phyloP scores from a whole-genome alignment of 1,140 invertebrate species.

The Leptonema lineaticorne region DNA sequence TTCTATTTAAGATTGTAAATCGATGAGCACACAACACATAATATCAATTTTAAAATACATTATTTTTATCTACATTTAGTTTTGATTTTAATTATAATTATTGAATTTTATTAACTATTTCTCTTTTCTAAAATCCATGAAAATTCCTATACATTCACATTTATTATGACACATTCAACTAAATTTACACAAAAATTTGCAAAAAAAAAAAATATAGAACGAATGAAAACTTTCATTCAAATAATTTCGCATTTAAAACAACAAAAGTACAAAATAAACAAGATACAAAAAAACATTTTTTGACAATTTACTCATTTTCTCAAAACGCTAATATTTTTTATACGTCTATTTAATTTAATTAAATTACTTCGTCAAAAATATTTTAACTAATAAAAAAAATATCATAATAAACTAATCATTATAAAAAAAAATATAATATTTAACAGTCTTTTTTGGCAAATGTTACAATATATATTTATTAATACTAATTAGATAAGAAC shows the following conservation, averaged over 20 bases:
- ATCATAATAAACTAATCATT: no score
- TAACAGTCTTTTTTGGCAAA: constrained; percentile 41
- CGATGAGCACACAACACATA: no score
- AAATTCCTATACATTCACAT: neutral
- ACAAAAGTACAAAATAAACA: neutral
- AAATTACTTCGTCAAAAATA: constrained; percentile 15
- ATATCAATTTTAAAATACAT: no score
- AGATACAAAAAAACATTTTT: neutral
- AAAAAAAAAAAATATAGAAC: no score
- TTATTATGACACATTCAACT: neutral
- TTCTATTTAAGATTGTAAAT: no score
- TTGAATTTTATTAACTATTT: no score
- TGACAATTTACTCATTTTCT: neutral
- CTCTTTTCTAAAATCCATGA: neutral
- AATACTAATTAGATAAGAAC: constrained; percentile 23
- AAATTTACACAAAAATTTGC: neutral
- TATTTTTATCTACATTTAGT: neutral
- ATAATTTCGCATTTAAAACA: neutral
- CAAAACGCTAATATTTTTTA: neutral
- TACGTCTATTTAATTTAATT: constrained; percentile 3
- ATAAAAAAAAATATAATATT: constrained; percentile 39
- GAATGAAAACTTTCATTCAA: no score
- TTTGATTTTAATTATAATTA: neutral
- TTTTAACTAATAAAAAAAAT: constrained; percentile 11
- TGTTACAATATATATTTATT: constrained; percentile 36